Percentiles rank a stretch among this genome's conserved stretches.
phyloP scores from a whole-genome alignment of 2,888 invertebrate species.

The Pristionchus fissidentatus region DNA sequence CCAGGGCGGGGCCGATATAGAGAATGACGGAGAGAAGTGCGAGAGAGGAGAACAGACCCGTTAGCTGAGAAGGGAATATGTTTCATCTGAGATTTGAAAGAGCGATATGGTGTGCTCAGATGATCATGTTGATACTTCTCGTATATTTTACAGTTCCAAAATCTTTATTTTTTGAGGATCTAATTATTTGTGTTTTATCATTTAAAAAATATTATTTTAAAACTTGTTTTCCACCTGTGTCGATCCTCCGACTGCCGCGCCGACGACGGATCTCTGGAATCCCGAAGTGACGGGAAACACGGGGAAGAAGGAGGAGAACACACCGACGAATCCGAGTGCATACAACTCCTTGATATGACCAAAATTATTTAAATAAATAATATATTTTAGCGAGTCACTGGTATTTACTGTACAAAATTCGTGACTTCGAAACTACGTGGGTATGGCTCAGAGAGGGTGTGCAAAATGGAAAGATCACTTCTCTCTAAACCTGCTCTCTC shows the following conservation, averaged over 20 bases:
- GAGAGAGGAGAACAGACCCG: constrained; percentile 71
- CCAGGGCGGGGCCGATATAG: constrained; percentile 71
- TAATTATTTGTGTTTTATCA: not conserved
- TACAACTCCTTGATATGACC: constrained; percentile 65
- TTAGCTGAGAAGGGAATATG: constrained; percentile 57
- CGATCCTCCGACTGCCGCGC: constrained; percentile 71
- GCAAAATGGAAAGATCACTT: not conserved
- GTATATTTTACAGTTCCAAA: not conserved
- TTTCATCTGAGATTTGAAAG: too few species aligned
- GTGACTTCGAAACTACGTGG: not conserved
- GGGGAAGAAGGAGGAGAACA: constrained; percentile 72
- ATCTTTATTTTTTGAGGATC: not conserved
- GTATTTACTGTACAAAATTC: too few species aligned
- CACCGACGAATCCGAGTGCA: constrained; percentile 74
- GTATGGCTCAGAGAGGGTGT: not conserved
- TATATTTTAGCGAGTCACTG: not conserved
- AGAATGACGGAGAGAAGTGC: constrained; percentile 71
- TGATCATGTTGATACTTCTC: not conserved
- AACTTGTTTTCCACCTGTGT: constrained; percentile 61
- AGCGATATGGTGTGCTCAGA: not conserved
- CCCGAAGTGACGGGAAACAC: constrained; percentile 74
- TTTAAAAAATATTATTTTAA: not conserved
- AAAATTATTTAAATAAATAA: not conserved
- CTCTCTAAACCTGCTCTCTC: too few species aligned
- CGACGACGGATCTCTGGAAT: constrained; percentile 73